Base-by-base conservation (phyloP, 1,140 invertebrate species). In the Venustaconcha ellipsiformis region DNA sequence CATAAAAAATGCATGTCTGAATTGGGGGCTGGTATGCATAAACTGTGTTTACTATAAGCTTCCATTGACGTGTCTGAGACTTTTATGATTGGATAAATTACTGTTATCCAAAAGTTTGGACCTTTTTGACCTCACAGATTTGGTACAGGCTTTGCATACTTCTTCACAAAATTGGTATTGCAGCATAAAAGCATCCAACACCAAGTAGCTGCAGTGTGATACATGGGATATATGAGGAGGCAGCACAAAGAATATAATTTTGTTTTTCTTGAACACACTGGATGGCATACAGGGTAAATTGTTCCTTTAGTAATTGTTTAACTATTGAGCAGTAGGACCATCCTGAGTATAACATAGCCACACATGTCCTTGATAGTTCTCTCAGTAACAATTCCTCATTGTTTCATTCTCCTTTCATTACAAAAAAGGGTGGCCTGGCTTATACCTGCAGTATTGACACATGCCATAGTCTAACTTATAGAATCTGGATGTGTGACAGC, bases 391-490 rank as follows among this genome's bases (percentile, higher is more conserved):
- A n/a, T 0, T 72, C 70, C 37, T 63, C 70, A n/a, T 65, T 65
- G 56, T 37, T 59, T 14, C 26, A 18, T 55, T 70, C 58, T 23
- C 57, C 57, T 55, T 63, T 72, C 48, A 73, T 65, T 14, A 73
- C 71, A 72, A 73, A 58, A 65, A 73, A 26, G 62, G 48, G 4
- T 14, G 30, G 71, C 14, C 65, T 15, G 17, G 70, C 57, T 18
- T 26, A 48, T 73, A 23, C 71, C 71, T 23, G 71, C 63, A 57
- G 37, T 55, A 73, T 66, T 66, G 12, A 73, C 62, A 57, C 71
- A 66, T 30, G 63, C 71, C n/a, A 73, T 66, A 72, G 59, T 48
- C 20, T 73, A 14, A 64, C n/a, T n/a, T n/a, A n/a, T n/a, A n/a
- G n/a, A n/a, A n/a, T n/a, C 66, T 17, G 71, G 57, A 26, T 62